Evolutionary conservation across 1,140 invertebrate species (phyloP).

Genomic region (Camponotus pennsylvanicus): DNA sequence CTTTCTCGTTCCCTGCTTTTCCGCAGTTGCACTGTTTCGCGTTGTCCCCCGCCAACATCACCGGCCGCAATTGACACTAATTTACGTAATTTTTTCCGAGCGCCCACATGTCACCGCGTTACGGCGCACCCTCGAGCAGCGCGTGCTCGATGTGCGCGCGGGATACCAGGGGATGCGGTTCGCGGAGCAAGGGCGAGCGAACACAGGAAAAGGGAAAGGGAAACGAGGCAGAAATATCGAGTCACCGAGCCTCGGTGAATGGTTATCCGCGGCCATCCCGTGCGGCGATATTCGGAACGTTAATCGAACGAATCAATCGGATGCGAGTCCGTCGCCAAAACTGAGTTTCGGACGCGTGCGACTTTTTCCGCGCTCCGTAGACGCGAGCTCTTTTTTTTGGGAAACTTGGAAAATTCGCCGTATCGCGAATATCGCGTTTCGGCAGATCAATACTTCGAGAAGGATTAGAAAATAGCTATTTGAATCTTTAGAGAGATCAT

Average conservation of each 20-base stretch:
- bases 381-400: not conserved
- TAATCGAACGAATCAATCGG: conserved; percentile 80
- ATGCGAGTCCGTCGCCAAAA: conserved; percentile 71
- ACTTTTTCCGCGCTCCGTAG: not conserved
- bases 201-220: not conserved
- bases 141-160: conserved; percentile 14
- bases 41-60: not conserved
- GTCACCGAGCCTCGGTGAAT: conserved; percentile 68
- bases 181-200: not conserved
- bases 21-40: not conserved
- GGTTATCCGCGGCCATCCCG: conserved; percentile 66
- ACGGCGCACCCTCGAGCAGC: conserved; percentile 35
- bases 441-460: not conserved
- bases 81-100: conserved; percentile 76
- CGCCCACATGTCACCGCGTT: conserved; percentile 60
- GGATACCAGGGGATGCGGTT: not conserved
- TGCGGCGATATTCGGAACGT: conserved; percentile 76
- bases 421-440: not conserved
- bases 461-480: not conserved
- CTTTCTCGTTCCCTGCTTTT: conserved; percentile 3
- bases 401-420: not conserved
- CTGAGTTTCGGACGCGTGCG: conserved; percentile 42
- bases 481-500: not conserved
- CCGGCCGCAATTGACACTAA: conserved; percentile 75
- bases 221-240: conserved; percentile 43